These are phyloP conservation scores for Silurus asotus DNA, from an alignment of 2,113 vertebrate genomes.

Conservation along the genomic window DNA sequence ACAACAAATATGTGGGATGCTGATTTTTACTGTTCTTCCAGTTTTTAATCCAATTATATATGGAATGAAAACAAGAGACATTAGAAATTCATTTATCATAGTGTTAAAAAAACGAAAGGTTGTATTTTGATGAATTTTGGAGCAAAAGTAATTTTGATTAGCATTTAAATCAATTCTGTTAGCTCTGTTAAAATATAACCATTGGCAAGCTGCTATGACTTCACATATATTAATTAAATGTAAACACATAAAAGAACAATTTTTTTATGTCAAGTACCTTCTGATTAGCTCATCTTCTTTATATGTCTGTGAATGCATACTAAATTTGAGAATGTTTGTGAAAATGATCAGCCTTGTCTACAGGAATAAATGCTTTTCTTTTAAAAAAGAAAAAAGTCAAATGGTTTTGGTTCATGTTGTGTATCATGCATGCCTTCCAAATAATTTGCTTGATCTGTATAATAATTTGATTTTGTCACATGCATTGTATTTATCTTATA, in stretches of 20 bases:
- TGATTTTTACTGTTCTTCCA: conserved; percentile 38
- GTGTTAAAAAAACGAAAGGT: conserved; percentile 31
- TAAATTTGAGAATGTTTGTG: background rate
- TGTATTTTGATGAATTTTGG: background rate
- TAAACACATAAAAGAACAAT: background rate
- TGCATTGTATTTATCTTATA: no score
- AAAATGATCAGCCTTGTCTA: background rate
- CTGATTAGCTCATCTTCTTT: background rate
- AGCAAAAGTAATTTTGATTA: background rate
- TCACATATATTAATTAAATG: background rate
- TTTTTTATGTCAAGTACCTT: background rate
- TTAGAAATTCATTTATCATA: conserved; percentile 31
- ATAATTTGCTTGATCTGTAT: no score
- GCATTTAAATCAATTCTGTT: background rate
- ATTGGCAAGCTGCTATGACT: background rate
- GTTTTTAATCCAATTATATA: conserved; percentile 50
- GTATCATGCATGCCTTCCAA: no score
- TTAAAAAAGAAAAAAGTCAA: no score
- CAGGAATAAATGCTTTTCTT: no score
- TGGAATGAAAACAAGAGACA: conserved; percentile 53
- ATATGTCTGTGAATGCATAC: background rate
- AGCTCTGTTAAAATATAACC: background rate
- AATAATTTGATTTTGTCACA: no score
- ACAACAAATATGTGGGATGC: conserved; percentile 28
- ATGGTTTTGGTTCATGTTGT: no score